Base-by-base conservation (phyloP, 2,888 invertebrate species). In the Eristalis pertinax region DNA sequence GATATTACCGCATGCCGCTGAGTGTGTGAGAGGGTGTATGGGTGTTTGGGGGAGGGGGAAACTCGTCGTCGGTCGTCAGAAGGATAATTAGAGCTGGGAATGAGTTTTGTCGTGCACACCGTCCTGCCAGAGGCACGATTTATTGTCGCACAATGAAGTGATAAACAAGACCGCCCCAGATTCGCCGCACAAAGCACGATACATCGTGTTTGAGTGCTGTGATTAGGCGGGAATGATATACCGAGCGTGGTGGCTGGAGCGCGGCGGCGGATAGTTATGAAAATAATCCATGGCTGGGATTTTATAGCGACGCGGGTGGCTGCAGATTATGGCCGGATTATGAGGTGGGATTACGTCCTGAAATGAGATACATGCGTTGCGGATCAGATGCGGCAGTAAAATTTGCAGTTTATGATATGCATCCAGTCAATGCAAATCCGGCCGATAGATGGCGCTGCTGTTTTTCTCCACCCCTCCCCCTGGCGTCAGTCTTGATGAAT, bases 61-160 rank as follows among this genome's bases (percentile, higher is more conserved):
- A 19, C 50, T 7, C 50, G 19, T n/a, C 19, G n/a, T 19, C 4
- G 50, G n/a, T 19, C 50, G 19, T 19, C 50, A n/a, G 50, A 50
- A 50, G 50, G 50, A 50, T 50, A 50, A 50, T 50, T 50, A 50
- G 50, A 50, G 1, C 19, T 19, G 50, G 8, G 50, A 50, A 50
- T 50, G 50, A 19, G 50, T 19, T 50, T 50, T 50, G 50, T 50
- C 8, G 50, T 50, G 19, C 8, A 19, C 50, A 19, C 19, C 19
- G 50, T 19, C 19, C 50, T 50, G 19, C 50, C 19, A 19, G 50
- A 8, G 50, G 19, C 19, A 50, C 60, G 67, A 79, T 67, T 72
- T 73, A 62, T 50, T 58, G 35, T 67, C 79, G 60, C 67, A 24
- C 35, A 63, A 80, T 73, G 35, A 68, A 74, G 68, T 74, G 80